These are phyloP conservation scores for Pempheris klunzingeri DNA, from an alignment of 2,797 vertebrate genomes.

Conservation along the genomic window DNA sequence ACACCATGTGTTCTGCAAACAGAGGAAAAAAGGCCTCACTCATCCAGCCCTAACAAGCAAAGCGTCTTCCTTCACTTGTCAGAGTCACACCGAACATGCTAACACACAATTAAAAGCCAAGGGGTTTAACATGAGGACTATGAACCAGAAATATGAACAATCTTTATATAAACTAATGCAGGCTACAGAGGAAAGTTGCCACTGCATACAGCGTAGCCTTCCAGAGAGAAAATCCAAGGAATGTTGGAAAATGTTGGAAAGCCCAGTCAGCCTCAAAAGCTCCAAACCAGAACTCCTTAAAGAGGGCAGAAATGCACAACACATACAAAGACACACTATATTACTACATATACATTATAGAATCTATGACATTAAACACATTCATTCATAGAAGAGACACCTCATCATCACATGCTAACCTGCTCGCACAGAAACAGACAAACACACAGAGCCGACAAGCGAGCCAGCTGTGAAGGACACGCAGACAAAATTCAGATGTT, in stretches of 20 bases:
- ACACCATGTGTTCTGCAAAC: slow-evolving; percentile 76
- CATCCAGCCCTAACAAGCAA: slow-evolving; percentile 32
- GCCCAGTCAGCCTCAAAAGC: slow-evolving; percentile 39
- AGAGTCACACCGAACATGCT: slow-evolving; percentile 30
- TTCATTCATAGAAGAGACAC: slow-evolving; percentile 11
- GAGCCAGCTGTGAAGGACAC: slow-evolving; percentile 36
- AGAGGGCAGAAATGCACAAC: slow-evolving; percentile 15
- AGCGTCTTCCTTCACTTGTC: slow-evolving; percentile 25
- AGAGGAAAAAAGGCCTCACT: slow-evolving; percentile 48
- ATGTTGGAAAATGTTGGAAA: slow-evolving; percentile 59
- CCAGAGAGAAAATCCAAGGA: slow-evolving; percentile 46
- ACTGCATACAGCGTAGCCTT: slow-evolving; percentile 15
- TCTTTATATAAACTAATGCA: slow-evolving; percentile 18
- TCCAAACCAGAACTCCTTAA: slow-evolving; percentile 49
- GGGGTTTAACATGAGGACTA: slow-evolving; percentile 8
- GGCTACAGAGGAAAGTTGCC: slow-evolving; percentile 21
- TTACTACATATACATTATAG: slow-evolving; percentile 8
- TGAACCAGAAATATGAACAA: slow-evolving; percentile 15
- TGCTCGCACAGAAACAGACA: slow-evolving; percentile 2
- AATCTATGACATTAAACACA: background rate
- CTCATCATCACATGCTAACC: slow-evolving; percentile 15
- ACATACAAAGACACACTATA: slow-evolving; percentile 25
- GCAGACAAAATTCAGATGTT: slow-evolving; percentile 44
- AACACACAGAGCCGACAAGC: slow-evolving; percentile 11
- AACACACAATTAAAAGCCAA: slow-evolving; percentile 9